Evolutionary conservation across 2,888 invertebrate species (phyloP), one percentile per base, ranked within the genome.

Genomic region (Protodeltote pygarga): DNA sequence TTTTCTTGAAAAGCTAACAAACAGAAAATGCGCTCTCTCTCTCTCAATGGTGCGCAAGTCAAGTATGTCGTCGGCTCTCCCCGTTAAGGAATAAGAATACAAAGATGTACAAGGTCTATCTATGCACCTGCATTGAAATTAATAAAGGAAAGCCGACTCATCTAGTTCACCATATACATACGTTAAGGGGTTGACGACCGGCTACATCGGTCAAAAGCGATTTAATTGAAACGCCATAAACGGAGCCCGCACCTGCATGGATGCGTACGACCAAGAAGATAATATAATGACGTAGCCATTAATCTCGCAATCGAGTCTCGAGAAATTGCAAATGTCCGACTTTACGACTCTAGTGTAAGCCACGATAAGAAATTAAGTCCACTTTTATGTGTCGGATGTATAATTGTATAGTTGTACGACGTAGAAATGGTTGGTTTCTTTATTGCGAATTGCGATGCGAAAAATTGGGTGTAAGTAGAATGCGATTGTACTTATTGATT

Each of bases 211-310:
- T 83, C 84, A 87, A 83, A 85, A 79, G 83, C 79, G 81, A 87
- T 85, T 88, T 88, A 88, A 88, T 89, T 87, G 85, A 83, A 86
- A 75, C 79, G 64, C 87, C 85, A 85, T 87, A 87, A 85, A 83
- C 70, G 79, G 82, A 67, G 63, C 38, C 59, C 74, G 75, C 84
- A 85, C 86, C 85, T 85, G 83, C 79, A 59, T 42, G 13, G 46
- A 62, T 72, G 69, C 67, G 59, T 37, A 58, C 64, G 60, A 71
- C 49, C 57, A 54, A 62, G 63, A 58, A 62, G 57, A 55, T 55
- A 49, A 53, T 42, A 55, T 47, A 60, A 64, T 52, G 45, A 57
- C 48, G 63, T 32, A 55, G 48, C 59, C 62, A 71, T 74, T 66
- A 73, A 75, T 72, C 65, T 65, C 40, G 61, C 58, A 65, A 65